phyloP scores from a whole-genome alignment of 1,140 invertebrate genomes.

The Drosophila littoralis region DNA sequence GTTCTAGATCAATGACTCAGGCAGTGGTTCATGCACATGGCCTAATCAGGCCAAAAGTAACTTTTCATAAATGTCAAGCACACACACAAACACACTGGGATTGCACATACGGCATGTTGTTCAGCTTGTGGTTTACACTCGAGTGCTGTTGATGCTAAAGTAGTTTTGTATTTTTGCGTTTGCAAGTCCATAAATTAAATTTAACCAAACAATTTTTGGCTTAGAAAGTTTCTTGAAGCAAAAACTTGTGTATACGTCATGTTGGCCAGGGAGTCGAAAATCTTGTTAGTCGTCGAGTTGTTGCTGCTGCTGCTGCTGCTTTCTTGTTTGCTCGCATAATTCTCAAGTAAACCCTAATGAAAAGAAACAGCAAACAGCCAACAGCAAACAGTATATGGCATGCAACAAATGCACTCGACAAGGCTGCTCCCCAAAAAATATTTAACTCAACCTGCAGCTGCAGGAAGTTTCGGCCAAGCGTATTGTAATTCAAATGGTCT shows the following conservation, averaged over 20 bases:
- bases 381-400: slow-evolving; percentile 18
- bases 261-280: slow-evolving; percentile 24
- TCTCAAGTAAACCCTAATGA: slow-evolving; percentile 32
- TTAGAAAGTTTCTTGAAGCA: slow-evolving; percentile 43
- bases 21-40: slow-evolving; percentile 10
- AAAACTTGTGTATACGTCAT: slow-evolving; percentile 32
- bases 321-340: slow-evolving; percentile 30
- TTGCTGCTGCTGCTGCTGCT: slow-evolving; percentile 10
- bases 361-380: slow-evolving; percentile 43
- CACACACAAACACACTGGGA: slow-evolving; percentile 8
- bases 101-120: slow-evolving; percentile 57
- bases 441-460: slow-evolving; percentile 34
- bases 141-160: slow-evolving; percentile 35
- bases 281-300: slow-evolving; percentile 37
- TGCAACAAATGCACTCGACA: slow-evolving; percentile 21
- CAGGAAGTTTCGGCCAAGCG: slow-evolving; percentile 19
- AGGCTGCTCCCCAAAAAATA: slow-evolving; percentile 22
- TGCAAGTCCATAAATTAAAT: slow-evolving; percentile 67
- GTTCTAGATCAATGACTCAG: slow-evolving; percentile 29
- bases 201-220: slow-evolving; percentile 51
- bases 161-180: slow-evolving; percentile 42
- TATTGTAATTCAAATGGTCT: slow-evolving; percentile 45
- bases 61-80: slow-evolving; percentile 50
- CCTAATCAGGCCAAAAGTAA: slow-evolving; percentile 35
- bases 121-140: slow-evolving; percentile 44